Evolutionary conservation across 2,113 vertebrate genomes (phyloP).

Genomic region (Grammomys surdaster): DNA sequence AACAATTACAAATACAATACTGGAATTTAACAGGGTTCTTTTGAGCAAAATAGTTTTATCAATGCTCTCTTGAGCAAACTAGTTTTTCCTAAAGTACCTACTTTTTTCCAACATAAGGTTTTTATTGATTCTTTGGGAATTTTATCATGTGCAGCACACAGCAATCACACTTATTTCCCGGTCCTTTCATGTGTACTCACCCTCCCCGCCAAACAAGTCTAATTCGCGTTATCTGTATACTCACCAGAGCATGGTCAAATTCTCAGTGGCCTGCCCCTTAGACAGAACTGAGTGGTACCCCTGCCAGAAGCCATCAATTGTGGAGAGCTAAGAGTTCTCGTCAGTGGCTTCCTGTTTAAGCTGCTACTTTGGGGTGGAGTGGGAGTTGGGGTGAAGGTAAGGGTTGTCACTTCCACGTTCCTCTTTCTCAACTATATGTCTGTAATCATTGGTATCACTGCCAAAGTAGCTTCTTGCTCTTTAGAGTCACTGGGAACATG

Average conservation of each 20-base stretch:
- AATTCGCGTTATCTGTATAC: neutral
- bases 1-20: slow-evolving; percentile 58
- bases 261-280: neutral
- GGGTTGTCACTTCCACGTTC: neutral
- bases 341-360: neutral
- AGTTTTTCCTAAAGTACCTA: slow-evolving; percentile 49
- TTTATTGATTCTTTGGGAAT: neutral
- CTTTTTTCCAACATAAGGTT: slow-evolving; percentile 18
- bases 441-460: neutral
- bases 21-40: slow-evolving; percentile 78
- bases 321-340: neutral
- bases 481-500: neutral
- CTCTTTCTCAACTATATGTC: neutral
- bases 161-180: neutral
- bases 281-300: neutral
- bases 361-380: neutral
- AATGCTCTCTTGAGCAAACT: slow-evolving; percentile 74
- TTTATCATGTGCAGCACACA: neutral
- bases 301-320: neutral
- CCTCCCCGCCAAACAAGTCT: neutral
- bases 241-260: neutral
- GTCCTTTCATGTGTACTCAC: neutral
- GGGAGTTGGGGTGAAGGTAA: neutral
- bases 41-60: slow-evolving; percentile 65
- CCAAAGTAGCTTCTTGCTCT: neutral